Conservation (phyloP, 92 coral and sea anemone genomes). For the Porites cylindrica region DNA sequence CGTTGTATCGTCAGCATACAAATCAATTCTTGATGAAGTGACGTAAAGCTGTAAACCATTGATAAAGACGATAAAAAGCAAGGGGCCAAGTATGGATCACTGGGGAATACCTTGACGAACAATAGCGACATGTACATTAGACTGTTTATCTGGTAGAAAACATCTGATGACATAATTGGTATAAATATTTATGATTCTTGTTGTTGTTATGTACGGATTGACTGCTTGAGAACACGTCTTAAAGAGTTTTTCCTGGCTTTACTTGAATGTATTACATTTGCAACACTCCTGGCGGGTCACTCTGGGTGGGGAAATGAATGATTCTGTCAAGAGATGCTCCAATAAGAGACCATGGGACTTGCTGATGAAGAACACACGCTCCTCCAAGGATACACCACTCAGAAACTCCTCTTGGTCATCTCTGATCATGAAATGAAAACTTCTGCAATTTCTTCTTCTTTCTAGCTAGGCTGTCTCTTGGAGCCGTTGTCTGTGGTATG, state of each 20-base stretch:
- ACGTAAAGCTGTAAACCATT: no score
- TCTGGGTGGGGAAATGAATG: conserved; percentile 29
- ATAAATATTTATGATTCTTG: background rate
- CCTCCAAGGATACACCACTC: background rate
- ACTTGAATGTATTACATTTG: no score
- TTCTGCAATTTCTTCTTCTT: background rate
- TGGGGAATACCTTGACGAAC: no score
- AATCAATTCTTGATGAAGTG: no score
- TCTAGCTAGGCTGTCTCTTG: conserved; percentile 37
- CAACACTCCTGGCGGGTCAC: background rate
- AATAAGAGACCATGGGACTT: conserved; percentile 7
- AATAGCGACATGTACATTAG: no score
- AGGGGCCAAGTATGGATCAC: no score
- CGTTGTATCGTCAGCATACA: no score
- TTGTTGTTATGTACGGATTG: no score
- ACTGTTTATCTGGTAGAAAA: background rate
- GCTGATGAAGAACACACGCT: background rate
- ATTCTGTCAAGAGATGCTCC: conserved; percentile 40
- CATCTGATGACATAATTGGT: conserved; percentile 9
- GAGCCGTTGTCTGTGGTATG: conserved; percentile 44
- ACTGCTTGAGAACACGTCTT: no score
- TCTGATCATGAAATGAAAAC: conserved; percentile 41
- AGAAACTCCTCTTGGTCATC: background rate
- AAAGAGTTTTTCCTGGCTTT: no score
- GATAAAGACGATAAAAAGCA: no score